Base-by-base conservation (phyloP, 1,140 invertebrate genomes). In the Helicoverpa armigera region DNA sequence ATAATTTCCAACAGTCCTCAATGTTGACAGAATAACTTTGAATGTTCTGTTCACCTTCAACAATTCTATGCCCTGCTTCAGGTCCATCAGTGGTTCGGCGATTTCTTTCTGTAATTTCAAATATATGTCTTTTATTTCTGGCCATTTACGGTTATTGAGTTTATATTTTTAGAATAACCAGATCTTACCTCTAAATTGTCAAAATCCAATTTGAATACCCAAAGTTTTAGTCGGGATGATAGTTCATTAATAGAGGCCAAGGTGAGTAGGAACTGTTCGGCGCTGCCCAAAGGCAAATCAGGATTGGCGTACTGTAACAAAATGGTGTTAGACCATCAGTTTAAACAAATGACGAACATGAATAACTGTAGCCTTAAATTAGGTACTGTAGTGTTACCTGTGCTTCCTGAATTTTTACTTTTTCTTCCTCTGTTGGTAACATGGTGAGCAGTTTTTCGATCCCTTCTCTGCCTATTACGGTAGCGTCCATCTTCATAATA, bases 161-260 rank as follows among this genome's bases (percentile, higher is more conserved):
- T 58, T 11, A 18, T 12, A 35, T 61, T 43, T 58, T 14, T 43
- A 43, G 9, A 3, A 50, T 10, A 48, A 0, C 60, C 16, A 58
- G 43, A n/a, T 63, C 82, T 94, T 94, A 98, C 98, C 95, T 99
- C 99, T 82, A 98, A 97, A 91, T 97, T 98, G 93, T 99, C 99
- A 95, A 99, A 99, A 95, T 99, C 99, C 51, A 99, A 95, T 93
- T 99, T 99, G 95, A 99, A 99, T 73, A 99, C 97, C 99, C 99
- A 99, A 75, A 99, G 96, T 92, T 99, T 98, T 3, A 99, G 96
- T 85, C 99, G 96, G 35, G 99, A 99, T 31, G 98, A 97, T 58
- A 99, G 96, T 95, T 99, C 99, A 53, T 98, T 99, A 82, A 99
- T 99, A 23, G 99, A 99, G 13, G 98, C 98, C 80, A 99, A 95